phyloP scores from a whole-genome alignment of 2,113 vertebrate species.

The Cisticola juncidis region DNA sequence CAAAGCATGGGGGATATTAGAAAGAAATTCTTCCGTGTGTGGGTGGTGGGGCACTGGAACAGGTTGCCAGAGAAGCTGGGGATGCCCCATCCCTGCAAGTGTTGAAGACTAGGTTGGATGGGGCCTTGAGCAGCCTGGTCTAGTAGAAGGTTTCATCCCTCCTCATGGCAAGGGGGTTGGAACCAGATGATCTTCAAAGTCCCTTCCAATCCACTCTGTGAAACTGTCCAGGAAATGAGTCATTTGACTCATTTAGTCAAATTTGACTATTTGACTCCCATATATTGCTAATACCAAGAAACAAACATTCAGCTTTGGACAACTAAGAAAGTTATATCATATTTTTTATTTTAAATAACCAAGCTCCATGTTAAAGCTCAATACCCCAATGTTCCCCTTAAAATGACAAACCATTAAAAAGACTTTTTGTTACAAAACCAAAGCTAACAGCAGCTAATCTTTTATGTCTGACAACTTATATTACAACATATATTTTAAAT shows the following conservation, averaged over 20 bases:
- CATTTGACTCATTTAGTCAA: background rate
- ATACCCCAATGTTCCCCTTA: background rate
- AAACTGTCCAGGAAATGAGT: background rate
- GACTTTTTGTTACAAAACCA: background rate
- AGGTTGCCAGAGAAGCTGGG: background rate
- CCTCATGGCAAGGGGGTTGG: background rate
- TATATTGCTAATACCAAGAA: background rate
- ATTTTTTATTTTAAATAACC: conserved; percentile 13
- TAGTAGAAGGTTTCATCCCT: background rate
- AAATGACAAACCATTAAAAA: background rate
- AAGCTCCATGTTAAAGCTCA: background rate
- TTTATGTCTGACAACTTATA: background rate
- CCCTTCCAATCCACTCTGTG: background rate
- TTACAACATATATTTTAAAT: background rate
- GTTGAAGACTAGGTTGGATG: background rate
- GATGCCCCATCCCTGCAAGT: background rate
- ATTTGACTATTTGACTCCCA: background rate
- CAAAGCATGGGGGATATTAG: background rate
- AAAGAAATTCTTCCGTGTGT: background rate
- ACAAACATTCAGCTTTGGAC: background rate
- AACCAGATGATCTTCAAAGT: background rate
- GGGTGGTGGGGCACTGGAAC: background rate
- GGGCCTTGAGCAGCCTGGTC: background rate
- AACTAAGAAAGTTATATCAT: background rate
- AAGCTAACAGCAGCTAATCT: background rate